phyloP scores from a whole-genome alignment of 2,888 invertebrate species.

The Homarus gammarus region DNA sequence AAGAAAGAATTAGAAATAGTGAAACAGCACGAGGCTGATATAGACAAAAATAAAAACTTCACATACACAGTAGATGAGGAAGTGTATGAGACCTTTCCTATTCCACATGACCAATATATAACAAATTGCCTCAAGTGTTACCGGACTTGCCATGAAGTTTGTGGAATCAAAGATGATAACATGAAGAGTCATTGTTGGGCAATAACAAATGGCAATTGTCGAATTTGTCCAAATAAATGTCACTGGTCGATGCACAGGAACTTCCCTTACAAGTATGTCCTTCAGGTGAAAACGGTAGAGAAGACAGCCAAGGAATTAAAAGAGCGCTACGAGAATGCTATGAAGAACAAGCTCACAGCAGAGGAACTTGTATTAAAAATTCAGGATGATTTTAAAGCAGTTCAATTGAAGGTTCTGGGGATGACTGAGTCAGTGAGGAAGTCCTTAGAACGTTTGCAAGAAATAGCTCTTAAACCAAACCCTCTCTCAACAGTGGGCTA shows the following conservation, averaged over 20 bases:
- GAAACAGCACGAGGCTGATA: constrained; percentile 6
- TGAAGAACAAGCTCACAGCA: background rate
- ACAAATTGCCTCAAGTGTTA: constrained; percentile 24
- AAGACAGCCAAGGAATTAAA: constrained; percentile 8
- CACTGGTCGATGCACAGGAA: constrained; percentile 19
- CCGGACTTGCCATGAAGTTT: constrained; percentile 13
- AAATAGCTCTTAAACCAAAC: constrained; percentile 31
- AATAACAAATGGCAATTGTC: background rate
- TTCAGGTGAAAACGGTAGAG: background rate
- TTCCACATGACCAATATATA: constrained; percentile 6
- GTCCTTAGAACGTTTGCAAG: constrained; percentile 7
- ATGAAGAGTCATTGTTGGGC: background rate
- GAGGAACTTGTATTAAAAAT: constrained; percentile 10
- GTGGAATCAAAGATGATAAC: background rate
- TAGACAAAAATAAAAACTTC: constrained; percentile 30
- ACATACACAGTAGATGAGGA: constrained; percentile 21
- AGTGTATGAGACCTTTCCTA: background rate
- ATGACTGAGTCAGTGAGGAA: constrained; percentile 9
- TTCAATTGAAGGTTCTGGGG: constrained; percentile 2
- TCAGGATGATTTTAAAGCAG: constrained; percentile 11
- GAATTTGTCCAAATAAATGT: background rate
- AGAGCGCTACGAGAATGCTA: constrained; percentile 13
- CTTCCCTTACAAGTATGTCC: constrained; percentile 1
- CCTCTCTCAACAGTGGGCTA: constrained; percentile 22
- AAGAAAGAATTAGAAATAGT: constrained; percentile 2